These are phyloP conservation scores for Axea sp. DNA, from an alignment of 2,888 invertebrate genomes.

Conservation along the genomic window DNA sequence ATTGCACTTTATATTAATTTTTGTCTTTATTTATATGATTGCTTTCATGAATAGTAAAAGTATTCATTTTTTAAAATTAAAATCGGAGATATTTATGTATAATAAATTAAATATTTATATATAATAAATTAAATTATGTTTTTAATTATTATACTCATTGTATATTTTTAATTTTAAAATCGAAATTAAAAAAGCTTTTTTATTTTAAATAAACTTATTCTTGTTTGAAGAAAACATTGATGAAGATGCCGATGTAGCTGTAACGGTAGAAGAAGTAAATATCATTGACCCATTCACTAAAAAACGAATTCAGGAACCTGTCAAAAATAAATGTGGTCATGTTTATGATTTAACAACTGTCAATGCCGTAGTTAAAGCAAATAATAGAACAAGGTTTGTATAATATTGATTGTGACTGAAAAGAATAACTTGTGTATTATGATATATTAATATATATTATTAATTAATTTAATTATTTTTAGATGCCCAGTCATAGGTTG, in stretches of 20 bases:
- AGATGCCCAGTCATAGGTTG: conserved; percentile 77
- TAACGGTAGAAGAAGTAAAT: conserved; percentile 67
- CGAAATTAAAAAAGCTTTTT: background rate
- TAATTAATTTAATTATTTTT: conserved; percentile 21
- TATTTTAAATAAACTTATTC: too few species aligned
- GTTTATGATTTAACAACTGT: conserved; percentile 73
- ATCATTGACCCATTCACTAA: conserved; percentile 76
- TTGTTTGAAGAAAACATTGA: background rate
- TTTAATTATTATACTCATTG: too few species aligned
- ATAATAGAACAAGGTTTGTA: conserved; percentile 71
- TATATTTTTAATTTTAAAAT: too few species aligned
- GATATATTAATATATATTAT: too few species aligned
- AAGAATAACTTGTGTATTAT: too few species aligned
- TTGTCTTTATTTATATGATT: too few species aligned
- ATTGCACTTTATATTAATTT: too few species aligned
- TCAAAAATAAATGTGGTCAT: conserved; percentile 75
- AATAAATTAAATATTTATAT: too few species aligned
- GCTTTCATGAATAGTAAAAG: too few species aligned
- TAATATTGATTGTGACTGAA: background rate
- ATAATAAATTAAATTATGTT: too few species aligned
- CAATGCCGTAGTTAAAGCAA: conserved; percentile 66
- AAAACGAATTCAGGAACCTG: conserved; percentile 72
- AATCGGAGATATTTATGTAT: too few species aligned
- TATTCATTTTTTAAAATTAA: too few species aligned
- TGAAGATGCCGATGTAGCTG: conserved; percentile 67